Evolutionary conservation across 64 coral and sea anemone genomes (phyloP), one percentile per base, ranked within the genome.

Genomic region (Stichodactyla helianthus): DNA sequence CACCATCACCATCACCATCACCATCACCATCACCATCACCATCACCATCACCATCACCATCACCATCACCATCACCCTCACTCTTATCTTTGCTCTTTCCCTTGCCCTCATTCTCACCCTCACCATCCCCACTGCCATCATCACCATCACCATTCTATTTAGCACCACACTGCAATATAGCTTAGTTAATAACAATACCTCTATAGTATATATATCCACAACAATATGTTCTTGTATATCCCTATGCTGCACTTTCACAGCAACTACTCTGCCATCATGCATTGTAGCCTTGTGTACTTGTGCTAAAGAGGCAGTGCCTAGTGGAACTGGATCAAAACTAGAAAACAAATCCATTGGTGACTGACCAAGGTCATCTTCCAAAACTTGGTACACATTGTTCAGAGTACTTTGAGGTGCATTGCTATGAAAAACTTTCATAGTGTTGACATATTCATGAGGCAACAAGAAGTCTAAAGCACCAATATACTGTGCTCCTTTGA

Each of bases 241-340:
- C 28, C 87, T 91, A 51, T 98, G 93, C 19, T 98, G 95, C 54
- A 98, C 95, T 60, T 98, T 98, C 4, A 98, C 95, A 56, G 95
- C 95, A 9, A 98, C 95, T 80, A 88, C 55, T 87, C 87, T 89
- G 10, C 95, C 95, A 94, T 98, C 93, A 84, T 94, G 93, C 53
- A 94, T 53, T 53, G 85, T 88, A 23, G 97, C 97, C 88, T 92
- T 99, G 77, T 99, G 97, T 22, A 99, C 97, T 85, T 99, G 97
- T 56, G 97, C 97, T 16, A 99, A 87, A n/a, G 97, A 99, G 20
- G 97, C 97, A 61, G 93, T 83, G 59, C 97, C 97, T 53, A 99
- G 65, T 23, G 97, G 93, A 1, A 87, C 86, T 2, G 77, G 19
- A 11, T 99, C 93, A 93, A 99, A 99, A 58, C 89, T 82, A 52